These are phyloP conservation scores for Cetoscarus ocellatus DNA, from an alignment of 2,797 vertebrate species.

Conservation along the genomic window DNA sequence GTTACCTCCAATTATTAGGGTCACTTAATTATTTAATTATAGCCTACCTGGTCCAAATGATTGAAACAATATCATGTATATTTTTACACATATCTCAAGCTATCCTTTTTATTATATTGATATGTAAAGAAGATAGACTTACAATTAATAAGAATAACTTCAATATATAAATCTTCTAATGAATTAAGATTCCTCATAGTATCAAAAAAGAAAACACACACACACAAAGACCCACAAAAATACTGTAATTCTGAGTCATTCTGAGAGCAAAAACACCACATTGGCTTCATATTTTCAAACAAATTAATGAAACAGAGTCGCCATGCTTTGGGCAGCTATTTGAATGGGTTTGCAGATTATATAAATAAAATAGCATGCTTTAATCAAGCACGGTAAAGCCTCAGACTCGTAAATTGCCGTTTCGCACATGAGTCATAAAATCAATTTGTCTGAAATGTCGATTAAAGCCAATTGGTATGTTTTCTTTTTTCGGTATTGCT, in stretches of 20 bases:
- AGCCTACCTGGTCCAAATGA: no score
- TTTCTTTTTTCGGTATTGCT: neutral
- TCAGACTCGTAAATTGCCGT: neutral
- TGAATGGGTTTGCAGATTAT: neutral
- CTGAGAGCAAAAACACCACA: slow-evolving; percentile 7
- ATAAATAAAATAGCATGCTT: slow-evolving; percentile 25
- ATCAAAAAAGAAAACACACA: no score
- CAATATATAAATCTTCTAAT: no score
- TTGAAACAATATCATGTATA: no score
- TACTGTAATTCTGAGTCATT: neutral
- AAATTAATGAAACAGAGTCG: neutral
- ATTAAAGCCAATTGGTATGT: slow-evolving; percentile 14
- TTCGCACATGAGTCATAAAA: neutral
- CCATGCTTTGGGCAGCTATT: slow-evolving; percentile 2
- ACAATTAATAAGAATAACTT: slow-evolving; percentile 1
- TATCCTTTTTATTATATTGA: no score
- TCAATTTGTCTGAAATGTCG: neutral
- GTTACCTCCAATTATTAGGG: no score
- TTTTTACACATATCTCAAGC: no score
- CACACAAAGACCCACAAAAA: neutral
- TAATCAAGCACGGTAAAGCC: slow-evolving; percentile 1
- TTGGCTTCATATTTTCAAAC: no score
- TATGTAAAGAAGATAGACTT: slow-evolving; percentile 44
- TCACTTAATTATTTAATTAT: no score
- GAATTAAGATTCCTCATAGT: no score